A percentile compares a stretch with the other conserved stretches of the same genome.
phyloP scores from a whole-genome alignment of 1,140 invertebrate species.

The Drosophila melanica region DNA sequence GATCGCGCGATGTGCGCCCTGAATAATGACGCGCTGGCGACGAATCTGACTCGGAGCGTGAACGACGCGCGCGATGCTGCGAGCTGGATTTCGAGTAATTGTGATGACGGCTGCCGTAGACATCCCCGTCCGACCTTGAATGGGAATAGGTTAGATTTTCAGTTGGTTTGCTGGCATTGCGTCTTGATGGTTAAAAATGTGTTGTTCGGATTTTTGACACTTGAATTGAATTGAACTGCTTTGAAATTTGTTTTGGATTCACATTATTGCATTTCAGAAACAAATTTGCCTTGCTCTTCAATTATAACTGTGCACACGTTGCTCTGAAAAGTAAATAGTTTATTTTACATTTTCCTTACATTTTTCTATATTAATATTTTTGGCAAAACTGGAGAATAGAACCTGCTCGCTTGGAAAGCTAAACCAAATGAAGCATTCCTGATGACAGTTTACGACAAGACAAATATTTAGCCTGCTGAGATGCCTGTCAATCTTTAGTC shows the following conservation, averaged over 20 bases:
- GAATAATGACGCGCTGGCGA: conserved; percentile 33
- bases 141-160: conserved; percentile 65
- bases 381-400: conserved; percentile 20
- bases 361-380: conserved; percentile 27
- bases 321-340: conserved; percentile 18
- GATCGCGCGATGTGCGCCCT: conserved; percentile 40
- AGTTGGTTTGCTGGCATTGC: conserved; percentile 44
- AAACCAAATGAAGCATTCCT: conserved; percentile 45
- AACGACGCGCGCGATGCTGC: conserved; percentile 39
- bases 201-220: conserved; percentile 33
- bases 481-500: conserved; percentile 10
- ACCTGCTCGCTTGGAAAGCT: conserved; percentile 39
- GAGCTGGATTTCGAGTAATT: conserved; percentile 33
- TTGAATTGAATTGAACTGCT: conserved; percentile 31
- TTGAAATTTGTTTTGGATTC: conserved; percentile 20
- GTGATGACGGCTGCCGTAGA: conserved; percentile 38
- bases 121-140: conserved; percentile 69
- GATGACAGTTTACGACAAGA: conserved; percentile 39
- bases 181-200: conserved; percentile 36
- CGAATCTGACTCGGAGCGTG: conserved; percentile 40
- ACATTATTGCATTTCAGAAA: conserved; percentile 10
- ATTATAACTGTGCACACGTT: background rate
- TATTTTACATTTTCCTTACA: conserved; percentile 18
- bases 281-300: conserved; percentile 20
- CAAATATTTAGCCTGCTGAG: conserved; percentile 18